These are phyloP conservation scores for Agonopterix arenella DNA, from an alignment of 2,888 invertebrate species.

Conservation along the genomic window DNA sequence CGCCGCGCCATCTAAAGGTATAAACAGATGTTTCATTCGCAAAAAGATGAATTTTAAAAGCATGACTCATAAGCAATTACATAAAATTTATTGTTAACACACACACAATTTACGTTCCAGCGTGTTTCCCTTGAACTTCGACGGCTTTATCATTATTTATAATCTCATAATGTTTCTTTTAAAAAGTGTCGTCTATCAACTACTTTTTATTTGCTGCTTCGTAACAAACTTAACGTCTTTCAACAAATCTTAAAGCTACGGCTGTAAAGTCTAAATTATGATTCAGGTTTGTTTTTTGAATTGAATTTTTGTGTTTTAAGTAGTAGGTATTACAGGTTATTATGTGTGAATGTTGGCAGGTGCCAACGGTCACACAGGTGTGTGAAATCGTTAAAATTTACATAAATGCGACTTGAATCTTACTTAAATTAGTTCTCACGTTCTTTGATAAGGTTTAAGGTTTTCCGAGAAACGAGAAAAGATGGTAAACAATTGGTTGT, in stretches of 20 bases:
- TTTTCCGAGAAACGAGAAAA: not conserved
- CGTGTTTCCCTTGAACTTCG: slow-evolving; percentile 9
- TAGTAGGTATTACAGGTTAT: slow-evolving; percentile 5
- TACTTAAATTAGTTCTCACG: slow-evolving; percentile 4
- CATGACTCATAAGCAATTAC: slow-evolving; percentile 8
- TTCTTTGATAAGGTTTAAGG: not conserved
- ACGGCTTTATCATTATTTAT: slow-evolving; percentile 5
- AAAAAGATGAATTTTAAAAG: not conserved
- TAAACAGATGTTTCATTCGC: no score
- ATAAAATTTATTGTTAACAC: slow-evolving; percentile 3
- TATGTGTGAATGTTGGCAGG: slow-evolving; percentile 7
- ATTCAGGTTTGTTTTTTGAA: no score
- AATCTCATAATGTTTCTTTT: slow-evolving; percentile 6
- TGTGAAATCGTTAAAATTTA: slow-evolving; percentile 7
- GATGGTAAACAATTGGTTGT: not conserved
- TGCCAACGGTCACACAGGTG: no score
- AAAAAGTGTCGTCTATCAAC: slow-evolving; percentile 4
- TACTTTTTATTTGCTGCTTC: not conserved
- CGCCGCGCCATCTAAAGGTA: no score
- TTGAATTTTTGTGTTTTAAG: no score
- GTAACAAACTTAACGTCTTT: not conserved
- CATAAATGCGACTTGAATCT: not conserved
- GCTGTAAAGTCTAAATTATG: no score
- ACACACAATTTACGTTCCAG: slow-evolving; percentile 2
- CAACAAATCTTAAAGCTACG: no score